A percentile compares a stretch with the other conserved stretches of the same genome.
phyloP scores from a whole-genome alignment of 2,113 vertebrate species.

The Dromas ardeola region DNA sequence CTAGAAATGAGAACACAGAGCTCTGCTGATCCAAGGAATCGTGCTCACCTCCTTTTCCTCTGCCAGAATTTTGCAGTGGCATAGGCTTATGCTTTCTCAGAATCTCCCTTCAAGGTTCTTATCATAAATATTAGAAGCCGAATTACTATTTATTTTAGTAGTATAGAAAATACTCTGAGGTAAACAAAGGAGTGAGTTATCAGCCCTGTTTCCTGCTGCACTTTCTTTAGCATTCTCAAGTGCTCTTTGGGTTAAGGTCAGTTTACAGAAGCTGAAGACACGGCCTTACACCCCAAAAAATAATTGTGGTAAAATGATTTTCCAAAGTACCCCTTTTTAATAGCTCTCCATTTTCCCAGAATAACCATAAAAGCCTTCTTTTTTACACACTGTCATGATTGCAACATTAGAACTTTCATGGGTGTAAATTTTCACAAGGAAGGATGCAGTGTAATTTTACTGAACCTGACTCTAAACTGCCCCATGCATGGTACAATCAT shows the following conservation, averaged over 20 bases:
- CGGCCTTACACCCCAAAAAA: not conserved
- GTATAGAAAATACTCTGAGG: not conserved
- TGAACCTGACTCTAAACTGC: not conserved
- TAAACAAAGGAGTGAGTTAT: not conserved
- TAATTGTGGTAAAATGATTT: not conserved
- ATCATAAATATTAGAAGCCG: not conserved
- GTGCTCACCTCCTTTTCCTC: not conserved
- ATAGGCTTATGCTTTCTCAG: not conserved
- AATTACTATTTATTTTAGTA: not conserved
- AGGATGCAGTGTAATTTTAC: not conserved
- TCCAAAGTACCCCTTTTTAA: not conserved
- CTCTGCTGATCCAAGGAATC: not conserved
- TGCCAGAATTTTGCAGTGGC: not conserved
- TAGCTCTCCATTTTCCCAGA: not conserved
- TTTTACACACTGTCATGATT: not conserved
- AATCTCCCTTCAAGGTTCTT: not conserved
- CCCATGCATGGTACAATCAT: not conserved
- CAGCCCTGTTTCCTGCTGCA: not conserved
- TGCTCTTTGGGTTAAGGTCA: not conserved
- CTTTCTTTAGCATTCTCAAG: not conserved
- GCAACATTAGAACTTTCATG: not conserved
- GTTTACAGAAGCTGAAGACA: not conserved
- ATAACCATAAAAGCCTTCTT: not conserved
- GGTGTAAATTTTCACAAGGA: not conserved
- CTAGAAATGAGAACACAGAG: not conserved